These are phyloP conservation scores for Heliconius melpomene DNA, from an alignment of 1,140 invertebrate species.

Conservation along the genomic window DNA sequence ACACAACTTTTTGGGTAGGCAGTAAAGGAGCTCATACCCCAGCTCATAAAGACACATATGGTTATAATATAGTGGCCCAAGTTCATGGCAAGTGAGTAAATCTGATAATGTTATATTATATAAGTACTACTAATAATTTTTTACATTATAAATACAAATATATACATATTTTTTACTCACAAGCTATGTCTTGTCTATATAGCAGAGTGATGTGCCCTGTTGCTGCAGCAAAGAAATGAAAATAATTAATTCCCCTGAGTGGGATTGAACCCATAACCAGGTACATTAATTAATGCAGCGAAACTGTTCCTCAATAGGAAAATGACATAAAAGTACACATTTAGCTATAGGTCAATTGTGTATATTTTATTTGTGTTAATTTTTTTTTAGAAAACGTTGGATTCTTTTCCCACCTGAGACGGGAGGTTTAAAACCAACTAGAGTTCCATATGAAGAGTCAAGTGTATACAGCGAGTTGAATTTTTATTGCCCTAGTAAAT, in stretches of 20 bases:
- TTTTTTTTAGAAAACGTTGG: constrained; percentile 92
- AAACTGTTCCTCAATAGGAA: no score
- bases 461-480: constrained; percentile 95
- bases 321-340: constrained; percentile 6
- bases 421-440: constrained; percentile 87
- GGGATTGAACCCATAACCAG: no score
- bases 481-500: constrained; percentile 84
- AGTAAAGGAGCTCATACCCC: constrained; percentile 94
- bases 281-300: no score
- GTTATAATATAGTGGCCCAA: constrained; percentile 95
- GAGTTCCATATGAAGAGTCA: constrained; percentile 98
- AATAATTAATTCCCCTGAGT: neutral
- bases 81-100: constrained; percentile 88
- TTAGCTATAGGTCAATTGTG: constrained; percentile 31
- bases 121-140: neutral
- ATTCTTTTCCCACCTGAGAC: constrained; percentile 93
- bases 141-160: neutral
- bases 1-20: constrained; percentile 96
- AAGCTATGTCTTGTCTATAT: no score
- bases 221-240: constrained; percentile 15
- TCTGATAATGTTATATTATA: neutral
- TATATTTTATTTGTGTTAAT: constrained; percentile 43
- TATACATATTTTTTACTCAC: constrained; percentile 43
- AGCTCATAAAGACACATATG: constrained; percentile 97
- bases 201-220: no score